A percentile compares a stretch with the other conserved stretches of the same genome.
Evolutionary conservation across 2,888 invertebrate genomes (phyloP).

Genomic region (Steinernema scapterisci): DNA sequence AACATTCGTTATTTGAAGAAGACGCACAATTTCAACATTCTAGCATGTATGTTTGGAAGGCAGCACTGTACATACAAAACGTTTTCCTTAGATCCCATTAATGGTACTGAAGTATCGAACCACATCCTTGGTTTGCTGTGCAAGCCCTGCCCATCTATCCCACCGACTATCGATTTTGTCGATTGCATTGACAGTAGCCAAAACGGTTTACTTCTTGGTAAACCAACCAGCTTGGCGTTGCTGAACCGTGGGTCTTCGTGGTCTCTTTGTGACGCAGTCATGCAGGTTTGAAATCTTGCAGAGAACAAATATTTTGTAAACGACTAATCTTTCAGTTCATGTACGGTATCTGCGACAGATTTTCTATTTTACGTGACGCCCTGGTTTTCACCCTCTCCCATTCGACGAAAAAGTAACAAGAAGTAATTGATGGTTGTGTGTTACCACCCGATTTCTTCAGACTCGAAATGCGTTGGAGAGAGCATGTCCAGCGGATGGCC

Average conservation of each 20-base stretch:
- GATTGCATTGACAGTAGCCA: slow-evolving; percentile 37
- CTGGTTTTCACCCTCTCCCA: slow-evolving; percentile 33
- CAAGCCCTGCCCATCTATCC: slow-evolving; percentile 35
- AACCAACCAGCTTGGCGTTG: slow-evolving; percentile 36
- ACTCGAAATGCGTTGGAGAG: slow-evolving; percentile 37
- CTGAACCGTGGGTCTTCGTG: slow-evolving; percentile 35
- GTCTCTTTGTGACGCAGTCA: slow-evolving; percentile 37
- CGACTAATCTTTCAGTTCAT: slow-evolving; percentile 30
- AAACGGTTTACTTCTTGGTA: slow-evolving; percentile 32
- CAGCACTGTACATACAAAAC: not conserved
- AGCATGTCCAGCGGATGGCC: slow-evolving; percentile 33
- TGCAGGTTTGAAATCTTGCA: slow-evolving; percentile 33
- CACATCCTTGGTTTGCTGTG: slow-evolving; percentile 31
- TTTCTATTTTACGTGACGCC: slow-evolving; percentile 34
- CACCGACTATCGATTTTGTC: slow-evolving; percentile 34
- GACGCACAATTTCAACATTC: slow-evolving; percentile 41
- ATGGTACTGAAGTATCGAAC: slow-evolving; percentile 27
- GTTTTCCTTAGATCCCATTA: slow-evolving; percentile 35
- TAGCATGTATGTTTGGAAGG: slow-evolving; percentile 27
- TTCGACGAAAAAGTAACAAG: slow-evolving; percentile 34
- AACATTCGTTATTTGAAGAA: slow-evolving; percentile 39
- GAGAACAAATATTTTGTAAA: not conserved
- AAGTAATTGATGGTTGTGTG: not conserved
- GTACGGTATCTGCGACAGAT: slow-evolving; percentile 40
- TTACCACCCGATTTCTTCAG: slow-evolving; percentile 24